These are phyloP conservation scores for Nycticryphes semicollaris DNA, from an alignment of 2,113 vertebrate species.

Conservation along the genomic window DNA sequence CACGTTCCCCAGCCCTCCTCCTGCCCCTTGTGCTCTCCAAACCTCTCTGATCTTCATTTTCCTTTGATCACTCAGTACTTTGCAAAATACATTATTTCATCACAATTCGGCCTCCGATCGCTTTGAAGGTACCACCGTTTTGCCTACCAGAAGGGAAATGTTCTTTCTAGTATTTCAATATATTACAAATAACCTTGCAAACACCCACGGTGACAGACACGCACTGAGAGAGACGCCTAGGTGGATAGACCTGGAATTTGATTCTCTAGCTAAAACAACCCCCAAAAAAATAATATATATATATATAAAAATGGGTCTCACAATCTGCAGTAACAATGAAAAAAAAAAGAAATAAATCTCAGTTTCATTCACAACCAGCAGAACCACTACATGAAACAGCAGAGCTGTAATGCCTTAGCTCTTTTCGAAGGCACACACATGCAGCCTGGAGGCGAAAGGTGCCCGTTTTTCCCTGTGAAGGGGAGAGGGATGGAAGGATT, in stretches of 20 bases:
- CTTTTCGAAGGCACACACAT: neutral
- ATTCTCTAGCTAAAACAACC: neutral
- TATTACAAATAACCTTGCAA: neutral
- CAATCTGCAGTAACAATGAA: fast-evolving
- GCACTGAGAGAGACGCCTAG: fast-evolving
- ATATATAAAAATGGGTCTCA: no score
- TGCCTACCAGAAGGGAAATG: neutral
- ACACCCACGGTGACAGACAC: neutral
- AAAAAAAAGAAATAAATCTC: neutral
- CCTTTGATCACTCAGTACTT: neutral
- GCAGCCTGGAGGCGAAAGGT: neutral
- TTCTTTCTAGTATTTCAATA: neutral
- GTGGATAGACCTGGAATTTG: neutral
- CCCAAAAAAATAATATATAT: no score
- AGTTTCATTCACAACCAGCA: neutral
- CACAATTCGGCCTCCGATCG: neutral
- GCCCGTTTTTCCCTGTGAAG: neutral
- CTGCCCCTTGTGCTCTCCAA: neutral
- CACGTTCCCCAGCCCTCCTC: neutral
- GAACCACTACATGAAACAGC: neutral
- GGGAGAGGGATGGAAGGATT: neutral
- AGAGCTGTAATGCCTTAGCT: neutral
- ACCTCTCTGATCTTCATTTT: neutral
- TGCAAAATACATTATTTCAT: neutral
- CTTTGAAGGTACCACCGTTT: neutral